phyloP scores from a whole-genome alignment of 2,113 vertebrate genomes.

The Triplophysa tibetana region DNA sequence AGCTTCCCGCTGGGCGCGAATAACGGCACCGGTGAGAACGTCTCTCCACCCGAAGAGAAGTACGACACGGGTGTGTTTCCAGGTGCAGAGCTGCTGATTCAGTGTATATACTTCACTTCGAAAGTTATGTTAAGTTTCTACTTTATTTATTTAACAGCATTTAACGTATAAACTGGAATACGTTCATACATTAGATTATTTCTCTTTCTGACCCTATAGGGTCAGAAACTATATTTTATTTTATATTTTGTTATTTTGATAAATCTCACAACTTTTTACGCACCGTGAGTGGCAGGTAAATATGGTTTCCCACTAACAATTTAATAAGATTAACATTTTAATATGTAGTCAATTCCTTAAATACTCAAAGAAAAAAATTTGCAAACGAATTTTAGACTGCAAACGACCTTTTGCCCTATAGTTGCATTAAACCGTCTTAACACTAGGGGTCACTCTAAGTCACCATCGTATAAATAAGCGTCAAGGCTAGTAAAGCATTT shows the following conservation, averaged over 20 bases:
- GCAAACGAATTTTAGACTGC: too few species aligned
- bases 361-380: neutral
- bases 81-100: slow-evolving; percentile 44
- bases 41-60: slow-evolving; percentile 39
- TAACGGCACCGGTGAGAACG: slow-evolving; percentile 42
- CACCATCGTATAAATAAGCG: slow-evolving; percentile 17
- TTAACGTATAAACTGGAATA: too few species aligned
- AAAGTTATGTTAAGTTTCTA: neutral
- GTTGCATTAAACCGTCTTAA: slow-evolving; percentile 13
- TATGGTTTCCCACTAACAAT: neutral
- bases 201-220: too few species aligned
- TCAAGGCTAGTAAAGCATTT: slow-evolving; percentile 4
- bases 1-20: slow-evolving; percentile 55
- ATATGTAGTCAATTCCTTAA: too few species aligned
- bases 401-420: too few species aligned
- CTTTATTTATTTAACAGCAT: too few species aligned
- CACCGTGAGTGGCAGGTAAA: neutral
- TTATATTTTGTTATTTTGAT: too few species aligned
- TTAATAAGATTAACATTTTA: too few species aligned
- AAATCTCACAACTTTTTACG: neutral
- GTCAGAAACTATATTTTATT: too few species aligned
- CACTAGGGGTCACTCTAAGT: slow-evolving; percentile 58
- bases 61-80: neutral
- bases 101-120: neutral
- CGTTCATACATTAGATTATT: too few species aligned